A percentile compares a stretch with the other conserved stretches of the same genome.
These are phyloP conservation scores for Anisognathus igniventris DNA, from an alignment of 2,797 vertebrate genomes.

Conservation along the genomic window DNA sequence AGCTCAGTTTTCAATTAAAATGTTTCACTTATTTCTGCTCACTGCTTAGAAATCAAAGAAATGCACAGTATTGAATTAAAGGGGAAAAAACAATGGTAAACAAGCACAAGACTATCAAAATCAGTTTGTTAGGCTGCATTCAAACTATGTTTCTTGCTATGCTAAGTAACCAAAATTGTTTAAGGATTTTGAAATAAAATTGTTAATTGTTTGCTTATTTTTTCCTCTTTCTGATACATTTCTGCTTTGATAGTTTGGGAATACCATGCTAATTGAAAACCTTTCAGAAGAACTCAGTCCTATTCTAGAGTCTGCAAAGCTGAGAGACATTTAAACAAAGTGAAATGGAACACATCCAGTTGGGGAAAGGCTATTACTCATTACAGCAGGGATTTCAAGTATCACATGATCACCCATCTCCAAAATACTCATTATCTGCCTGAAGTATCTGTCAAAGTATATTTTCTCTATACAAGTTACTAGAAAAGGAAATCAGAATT, in stretches of 20 bases:
- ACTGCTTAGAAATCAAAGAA: constrained; percentile 43
- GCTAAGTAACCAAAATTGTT: constrained; percentile 13
- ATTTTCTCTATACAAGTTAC: constrained; percentile 56
- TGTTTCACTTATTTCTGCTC: constrained; percentile 19
- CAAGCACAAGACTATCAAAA: constrained; percentile 26
- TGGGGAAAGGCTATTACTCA: constrained; percentile 51
- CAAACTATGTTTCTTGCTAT: constrained; percentile 23
- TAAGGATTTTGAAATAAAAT: constrained; percentile 28
- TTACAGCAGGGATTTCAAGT: constrained; percentile 66
- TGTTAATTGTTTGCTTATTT: neutral
- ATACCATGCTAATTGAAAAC: constrained; percentile 52
- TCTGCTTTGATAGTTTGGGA: constrained; percentile 59
- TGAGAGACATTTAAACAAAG: constrained; percentile 57
- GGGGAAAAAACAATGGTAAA: neutral
- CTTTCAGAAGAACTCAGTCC: constrained; percentile 52
- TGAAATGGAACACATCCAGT: constrained; percentile 41
- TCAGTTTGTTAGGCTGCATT: constrained; percentile 36
- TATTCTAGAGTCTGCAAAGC: neutral
- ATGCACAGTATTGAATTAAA: neutral
- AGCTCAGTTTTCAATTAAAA: constrained; percentile 40
- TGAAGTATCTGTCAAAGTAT: constrained; percentile 68
- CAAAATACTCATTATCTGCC: constrained; percentile 70
- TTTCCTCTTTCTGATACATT: neutral
- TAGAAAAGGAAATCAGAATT: constrained; percentile 47
- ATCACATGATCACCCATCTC: constrained; percentile 61